Conservation (phyloP, 2,113 vertebrate genomes). For the Atlantisia rogersi region DNA sequence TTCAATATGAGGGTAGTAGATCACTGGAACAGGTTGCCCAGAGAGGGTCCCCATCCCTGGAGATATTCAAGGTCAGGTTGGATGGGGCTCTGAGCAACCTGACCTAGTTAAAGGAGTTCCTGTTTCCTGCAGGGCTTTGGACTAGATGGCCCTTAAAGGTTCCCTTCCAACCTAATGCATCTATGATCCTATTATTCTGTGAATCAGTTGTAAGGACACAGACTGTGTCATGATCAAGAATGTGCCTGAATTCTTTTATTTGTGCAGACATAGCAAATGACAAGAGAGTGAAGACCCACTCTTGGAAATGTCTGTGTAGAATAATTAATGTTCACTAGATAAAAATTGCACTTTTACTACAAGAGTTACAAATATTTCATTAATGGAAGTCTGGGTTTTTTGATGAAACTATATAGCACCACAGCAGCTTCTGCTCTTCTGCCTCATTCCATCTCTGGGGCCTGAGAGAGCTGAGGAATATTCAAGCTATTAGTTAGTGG, state of each 20-base stretch:
- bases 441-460: fast-evolving
- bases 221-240: not conserved
- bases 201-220: not conserved
- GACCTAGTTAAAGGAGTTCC: too few relatives aligned
- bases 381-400: not conserved
- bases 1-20: too few relatives aligned
- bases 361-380: not conserved
- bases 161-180: too few relatives aligned
- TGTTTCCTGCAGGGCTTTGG: too few relatives aligned
- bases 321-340: not conserved
- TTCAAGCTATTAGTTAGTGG: not conserved
- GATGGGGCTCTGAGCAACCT: too few relatives aligned
- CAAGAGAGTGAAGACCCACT: not conserved
- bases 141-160: too few relatives aligned
- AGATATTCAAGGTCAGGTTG: too few relatives aligned
- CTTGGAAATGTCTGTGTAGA: not conserved
- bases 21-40: too few relatives aligned
- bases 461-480: not conserved
- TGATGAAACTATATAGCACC: not conserved
- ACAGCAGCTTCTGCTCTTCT: not conserved
- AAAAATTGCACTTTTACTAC: not conserved
- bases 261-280: not conserved
- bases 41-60: too few relatives aligned
- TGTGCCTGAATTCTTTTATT: not conserved
- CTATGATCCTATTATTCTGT: too few relatives aligned